Base-by-base conservation (phyloP, 2,113 vertebrate genomes). In the Nothoprocta pentlandii region DNA sequence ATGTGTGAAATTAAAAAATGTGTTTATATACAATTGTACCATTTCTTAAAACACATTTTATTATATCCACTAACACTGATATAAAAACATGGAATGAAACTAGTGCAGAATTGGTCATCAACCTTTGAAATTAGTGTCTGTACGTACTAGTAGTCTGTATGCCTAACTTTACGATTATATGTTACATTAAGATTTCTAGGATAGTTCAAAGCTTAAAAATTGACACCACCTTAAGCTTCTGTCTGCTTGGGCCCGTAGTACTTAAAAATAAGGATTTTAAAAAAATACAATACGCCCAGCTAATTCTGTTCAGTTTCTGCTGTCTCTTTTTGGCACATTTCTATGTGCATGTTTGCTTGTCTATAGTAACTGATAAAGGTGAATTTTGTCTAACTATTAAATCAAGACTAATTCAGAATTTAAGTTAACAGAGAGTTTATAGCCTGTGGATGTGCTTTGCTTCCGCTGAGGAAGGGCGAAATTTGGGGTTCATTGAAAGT, bases 271-370 rank as follows among this genome's bases (percentile, higher is more conserved):
- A 5, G 4, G 19, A 2, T 78, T 80, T 71, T 49, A 5, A 11
- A 22, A 42, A 76, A 44, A 46, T 28, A 21, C 0, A 2, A 16
- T 69, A 25, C 30, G 22, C 11, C 10, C 7, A 22, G 12, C 12
- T 11, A 10, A 30, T 58, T 92, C 21, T 76, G 2, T 10, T 79
- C 10, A 11, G 2, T 75, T 93, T 46, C 28, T 32, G 41, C 59
- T 8, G 2, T 6, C 25, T 61, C 14, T 49, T 80, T 80, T 70
- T 67, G 51, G 7, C 20, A 6, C 0, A 0, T 34, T 12, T 73
- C 12, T 10, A 47, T 53, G 20, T 11, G 7, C 8, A 4, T 4
- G 1, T 71, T 78, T 78, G 20, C 10, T 80, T 44, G 4, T 8
- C 36, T 12, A 3, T 30, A 4, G 28, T 26, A 74, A 21, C 22